phyloP scores from a whole-genome alignment of 2,888 invertebrate genomes.

The Hirudinaria manillensis region DNA sequence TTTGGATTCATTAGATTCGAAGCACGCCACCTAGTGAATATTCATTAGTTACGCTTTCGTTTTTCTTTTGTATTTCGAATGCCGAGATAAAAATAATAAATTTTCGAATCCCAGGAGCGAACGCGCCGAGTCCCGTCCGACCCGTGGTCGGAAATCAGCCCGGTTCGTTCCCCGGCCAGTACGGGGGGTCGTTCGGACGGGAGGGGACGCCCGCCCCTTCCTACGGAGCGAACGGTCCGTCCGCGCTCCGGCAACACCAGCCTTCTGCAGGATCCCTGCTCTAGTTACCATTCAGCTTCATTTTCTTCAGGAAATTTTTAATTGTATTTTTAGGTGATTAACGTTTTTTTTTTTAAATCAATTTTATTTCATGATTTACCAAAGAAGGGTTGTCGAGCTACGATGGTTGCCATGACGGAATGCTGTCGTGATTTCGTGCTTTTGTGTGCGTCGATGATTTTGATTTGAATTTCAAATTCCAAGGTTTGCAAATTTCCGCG shows the following conservation, averaged over 20 bases:
- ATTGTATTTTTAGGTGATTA: slow-evolving; percentile 1
- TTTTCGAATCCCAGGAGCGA: too few species aligned
- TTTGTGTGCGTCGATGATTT: not conserved
- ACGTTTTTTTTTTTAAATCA: not conserved
- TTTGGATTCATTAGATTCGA: too few species aligned
- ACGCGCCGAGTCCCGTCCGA: not conserved
- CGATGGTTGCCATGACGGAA: not conserved
- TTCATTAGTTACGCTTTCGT: too few species aligned
- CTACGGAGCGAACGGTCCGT: not conserved
- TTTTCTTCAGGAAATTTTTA: slow-evolving; percentile 1
- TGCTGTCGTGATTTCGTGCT: not conserved
- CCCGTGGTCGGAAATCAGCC: not conserved
- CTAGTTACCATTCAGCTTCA: slow-evolving; percentile 8
- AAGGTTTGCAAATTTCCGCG: too few species aligned
- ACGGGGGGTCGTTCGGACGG: not conserved
- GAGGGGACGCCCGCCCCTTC: not conserved
- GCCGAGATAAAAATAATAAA: too few species aligned
- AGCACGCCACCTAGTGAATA: too few species aligned
- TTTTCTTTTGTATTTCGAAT: too few species aligned
- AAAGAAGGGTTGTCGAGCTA: not conserved
- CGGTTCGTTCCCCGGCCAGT: not conserved
- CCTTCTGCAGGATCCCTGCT: slow-evolving; percentile 2
- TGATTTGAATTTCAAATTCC: too few species aligned
- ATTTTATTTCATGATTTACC: slow-evolving; percentile 6
- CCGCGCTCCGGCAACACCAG: not conserved